Evolutionary conservation across 2,113 vertebrate species (phyloP), one percentile per base, ranked within the genome.

Genomic region (Diglossa brunneiventris): DNA sequence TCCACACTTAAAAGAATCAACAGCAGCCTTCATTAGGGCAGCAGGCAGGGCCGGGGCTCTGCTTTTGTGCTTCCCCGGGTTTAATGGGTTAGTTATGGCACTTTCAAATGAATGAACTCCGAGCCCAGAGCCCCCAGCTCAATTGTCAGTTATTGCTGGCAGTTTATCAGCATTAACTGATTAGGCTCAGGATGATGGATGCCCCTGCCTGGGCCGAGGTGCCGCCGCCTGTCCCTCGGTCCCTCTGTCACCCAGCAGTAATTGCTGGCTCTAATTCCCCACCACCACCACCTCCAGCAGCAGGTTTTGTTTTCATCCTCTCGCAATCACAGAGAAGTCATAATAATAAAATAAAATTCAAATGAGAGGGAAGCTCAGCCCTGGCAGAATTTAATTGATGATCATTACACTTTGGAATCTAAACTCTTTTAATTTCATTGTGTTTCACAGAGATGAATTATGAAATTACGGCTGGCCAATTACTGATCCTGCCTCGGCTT

Each of bases 161-260:
- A 97, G 97, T 98, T 98, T 98, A 98, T 98, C 98, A 98, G 97
- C 95, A 96, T 98, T 97, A 98, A 97, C 98, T 97, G 98, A 98
- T 98, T 98, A 98, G 96, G 61, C 97, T 96, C 73, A 70, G 91
- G 94, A 97, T 97, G 98, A 98, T 97, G 97, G 97, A 98, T 98
- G 93, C 91, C 91, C 90, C 97, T 97, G 97, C 97, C 97, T 89
- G 63, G 39, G 90, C 50, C 14, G 64, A 89, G 94, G 84, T 49
- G 53, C 81, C 90, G 18, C 82, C 58, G 73, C 82, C 95, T 89
- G 76, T 78, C 63, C 80, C 77, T 67, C 16, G 7, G 39, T 69
- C 87, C 77, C 87, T 68, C 89, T 69, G 90, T 80, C 95, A 83
- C 66, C 72, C 6, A 50, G 73, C 92, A 19, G 94, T 90, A 96